These are phyloP conservation scores for Fissipunctia ypsillon DNA, from an alignment of 2,888 invertebrate genomes.

Conservation along the genomic window DNA sequence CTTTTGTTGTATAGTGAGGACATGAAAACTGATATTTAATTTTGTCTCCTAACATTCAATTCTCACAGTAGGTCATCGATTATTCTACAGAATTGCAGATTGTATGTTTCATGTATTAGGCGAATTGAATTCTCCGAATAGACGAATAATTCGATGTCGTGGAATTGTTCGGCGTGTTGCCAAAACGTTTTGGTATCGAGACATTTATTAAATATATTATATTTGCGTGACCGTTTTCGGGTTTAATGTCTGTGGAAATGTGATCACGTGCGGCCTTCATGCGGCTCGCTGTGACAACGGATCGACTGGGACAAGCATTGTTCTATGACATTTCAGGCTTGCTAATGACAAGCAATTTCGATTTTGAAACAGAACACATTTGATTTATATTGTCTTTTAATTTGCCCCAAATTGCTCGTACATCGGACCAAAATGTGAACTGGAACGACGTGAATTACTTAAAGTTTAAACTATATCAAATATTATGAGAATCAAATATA, in stretches of 20 bases:
- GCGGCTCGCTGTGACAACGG: constrained; percentile 79
- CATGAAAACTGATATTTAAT: constrained; percentile 31
- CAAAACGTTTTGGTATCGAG: constrained; percentile 79
- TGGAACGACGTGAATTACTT: constrained; percentile 55
- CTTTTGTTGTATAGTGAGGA: constrained; percentile 13
- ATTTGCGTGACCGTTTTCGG: constrained; percentile 84
- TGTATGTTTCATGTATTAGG: constrained; percentile 54
- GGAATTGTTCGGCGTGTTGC: constrained; percentile 71
- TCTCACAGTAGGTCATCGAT: constrained; percentile 51
- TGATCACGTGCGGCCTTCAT: constrained; percentile 88
- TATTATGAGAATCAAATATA: constrained; percentile 59
- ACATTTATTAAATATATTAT: constrained; percentile 81
- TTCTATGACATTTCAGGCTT: constrained; percentile 90
- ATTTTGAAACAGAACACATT: constrained; percentile 87
- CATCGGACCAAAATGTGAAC: constrained; percentile 67
- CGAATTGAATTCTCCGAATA: constrained; percentile 56
- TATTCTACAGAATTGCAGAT: constrained; percentile 51
- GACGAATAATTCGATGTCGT: constrained; percentile 61
- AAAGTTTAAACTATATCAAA: constrained; percentile 52
- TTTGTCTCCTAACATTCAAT: constrained; percentile 27
- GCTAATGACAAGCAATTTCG: constrained; percentile 90
- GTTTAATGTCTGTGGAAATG: constrained; percentile 84
- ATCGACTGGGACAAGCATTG: constrained; percentile 83
- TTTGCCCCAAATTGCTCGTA: constrained; percentile 77
- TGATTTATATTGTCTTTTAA: constrained; percentile 85